Conservation (phyloP, 2,888 invertebrate species). For the Apantesis nais region DNA sequence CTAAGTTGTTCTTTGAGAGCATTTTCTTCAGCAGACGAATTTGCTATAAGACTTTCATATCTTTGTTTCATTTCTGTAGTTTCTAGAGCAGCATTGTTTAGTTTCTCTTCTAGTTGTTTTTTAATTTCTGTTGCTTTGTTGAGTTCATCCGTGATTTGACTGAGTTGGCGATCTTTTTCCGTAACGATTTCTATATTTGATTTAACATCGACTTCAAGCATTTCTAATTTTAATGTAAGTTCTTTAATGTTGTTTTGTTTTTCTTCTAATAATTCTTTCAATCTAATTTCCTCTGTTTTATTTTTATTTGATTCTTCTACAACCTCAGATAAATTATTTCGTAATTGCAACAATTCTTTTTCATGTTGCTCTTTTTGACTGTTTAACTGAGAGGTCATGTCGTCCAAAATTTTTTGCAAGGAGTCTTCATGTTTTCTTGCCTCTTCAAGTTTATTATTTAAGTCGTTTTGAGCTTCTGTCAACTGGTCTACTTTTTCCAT, state of each 20-base stretch:
- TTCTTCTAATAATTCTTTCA: constrained; percentile 66
- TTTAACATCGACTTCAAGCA: constrained; percentile 78
- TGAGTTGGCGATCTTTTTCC: constrained; percentile 81
- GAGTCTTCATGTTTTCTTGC: constrained; percentile 81
- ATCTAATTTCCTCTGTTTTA: constrained; percentile 61
- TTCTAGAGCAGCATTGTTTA: constrained; percentile 72
- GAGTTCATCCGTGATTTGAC: constrained; percentile 69
- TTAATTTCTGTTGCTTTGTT: constrained; percentile 73
- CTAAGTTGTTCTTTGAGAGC: constrained; percentile 71
- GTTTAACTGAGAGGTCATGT: constrained; percentile 77
- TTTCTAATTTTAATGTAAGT: constrained; percentile 73
- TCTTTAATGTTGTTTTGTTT: constrained; percentile 75
- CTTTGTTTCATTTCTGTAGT: constrained; percentile 71
- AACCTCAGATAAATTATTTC: constrained; percentile 59
- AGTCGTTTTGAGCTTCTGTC: constrained; percentile 78
- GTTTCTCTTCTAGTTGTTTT: constrained; percentile 77
- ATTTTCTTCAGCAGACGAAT: constrained; percentile 75
- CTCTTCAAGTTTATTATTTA: constrained; percentile 79
- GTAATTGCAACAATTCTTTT: constrained; percentile 68
- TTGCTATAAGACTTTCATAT: constrained; percentile 73
- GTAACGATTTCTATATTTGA: constrained; percentile 74
- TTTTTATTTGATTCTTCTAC: constrained; percentile 65
- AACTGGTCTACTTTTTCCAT: constrained; percentile 82
- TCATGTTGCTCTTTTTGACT: constrained; percentile 73
- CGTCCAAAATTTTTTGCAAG: constrained; percentile 76